Base-by-base conservation (phyloP, 2,888 invertebrate species). In the Torymus aiolomorphi region DNA sequence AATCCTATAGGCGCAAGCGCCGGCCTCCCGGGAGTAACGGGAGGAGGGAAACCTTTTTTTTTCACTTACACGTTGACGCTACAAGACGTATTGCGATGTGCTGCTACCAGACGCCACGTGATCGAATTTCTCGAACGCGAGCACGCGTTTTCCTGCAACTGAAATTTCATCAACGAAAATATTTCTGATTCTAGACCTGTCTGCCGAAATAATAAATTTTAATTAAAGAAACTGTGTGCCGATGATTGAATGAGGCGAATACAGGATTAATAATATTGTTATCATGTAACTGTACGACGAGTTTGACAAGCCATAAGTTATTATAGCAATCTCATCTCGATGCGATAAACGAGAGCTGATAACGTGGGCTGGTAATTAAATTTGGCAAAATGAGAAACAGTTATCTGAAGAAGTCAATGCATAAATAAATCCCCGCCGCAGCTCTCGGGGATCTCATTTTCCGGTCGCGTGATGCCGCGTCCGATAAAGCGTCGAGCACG, bases 61-160 rank as follows among this genome's bases (percentile, higher is more conserved):
- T 77, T 75, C 76, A 67, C 77, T 75, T 67, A 42, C 65, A 31
- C 81, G 62, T 83, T 83, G 87, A 86, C 86, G 81, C 82, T 83
- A 80, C 83, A 87, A 88, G 88, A 88, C 85, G 87, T 88, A 88
- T 88, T 86, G 86, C 85, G 85, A 86, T 85, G 42, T 42, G 42
- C 42, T 42, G 14, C 72, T 61, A 13, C 80, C 65, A 84, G 85
- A 83, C 42, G 70, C 62, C 66, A 72, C 76, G 80, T 72, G 76
- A 80, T 80, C 73, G 65, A 76, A 65, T 80, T 70, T 71, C 74
- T 65, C 42, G 42, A 42, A 42, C 61, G 18, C 52, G 14, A 5
- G 42, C 5, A 42, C 61, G 18, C 52, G n/a, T 42, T 18, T 62
- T 51, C 18, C n/a, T 31, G 20, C 42, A 42, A 42, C 42, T 42